Evolutionary conservation across 2,888 invertebrate genomes (phyloP).

Genomic region (Xanthostigma xanthostigma): DNA sequence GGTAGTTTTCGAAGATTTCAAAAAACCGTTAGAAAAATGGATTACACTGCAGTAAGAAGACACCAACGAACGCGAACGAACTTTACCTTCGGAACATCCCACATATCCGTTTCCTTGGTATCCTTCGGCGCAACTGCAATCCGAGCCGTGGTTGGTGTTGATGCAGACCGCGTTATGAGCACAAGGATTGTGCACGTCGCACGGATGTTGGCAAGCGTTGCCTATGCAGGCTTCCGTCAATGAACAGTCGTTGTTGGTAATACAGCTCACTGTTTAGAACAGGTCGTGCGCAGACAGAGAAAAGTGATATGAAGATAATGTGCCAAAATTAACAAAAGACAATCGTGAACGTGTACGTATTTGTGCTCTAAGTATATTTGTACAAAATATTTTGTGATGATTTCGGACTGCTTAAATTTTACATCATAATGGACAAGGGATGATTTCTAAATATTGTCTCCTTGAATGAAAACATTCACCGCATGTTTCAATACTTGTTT

Average conservation of each 20-base stretch:
- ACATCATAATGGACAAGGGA: no score
- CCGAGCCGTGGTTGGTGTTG: slow-evolving; percentile 74
- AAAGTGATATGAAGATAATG: no score
- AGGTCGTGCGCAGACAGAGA: slow-evolving; percentile 16
- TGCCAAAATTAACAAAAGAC: no score
- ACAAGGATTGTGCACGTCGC: slow-evolving; percentile 73
- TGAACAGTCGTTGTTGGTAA: slow-evolving; percentile 71
- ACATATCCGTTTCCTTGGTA: slow-evolving; percentile 77
- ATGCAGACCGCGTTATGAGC: slow-evolving; percentile 70
- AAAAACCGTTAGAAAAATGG: not conserved
- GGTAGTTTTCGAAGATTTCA: not conserved
- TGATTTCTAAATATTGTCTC: no score
- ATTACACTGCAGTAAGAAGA: slow-evolving; percentile 3
- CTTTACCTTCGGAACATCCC: slow-evolving; percentile 62
- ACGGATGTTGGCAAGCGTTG: slow-evolving; percentile 73
- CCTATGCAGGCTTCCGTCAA: slow-evolving; percentile 77
- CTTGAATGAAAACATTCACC: no score
- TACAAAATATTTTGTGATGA: no score
- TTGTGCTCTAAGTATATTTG: no score
- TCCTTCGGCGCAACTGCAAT: slow-evolving; percentile 74
- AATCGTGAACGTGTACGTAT: no score
- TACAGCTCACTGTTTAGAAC: slow-evolving; percentile 63
- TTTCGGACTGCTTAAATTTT: no score
- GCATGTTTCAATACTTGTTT: no score
- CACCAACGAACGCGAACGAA: not conserved